Conservation (phyloP, 1,140 invertebrate genomes). For the Sycophila sp. region DNA sequence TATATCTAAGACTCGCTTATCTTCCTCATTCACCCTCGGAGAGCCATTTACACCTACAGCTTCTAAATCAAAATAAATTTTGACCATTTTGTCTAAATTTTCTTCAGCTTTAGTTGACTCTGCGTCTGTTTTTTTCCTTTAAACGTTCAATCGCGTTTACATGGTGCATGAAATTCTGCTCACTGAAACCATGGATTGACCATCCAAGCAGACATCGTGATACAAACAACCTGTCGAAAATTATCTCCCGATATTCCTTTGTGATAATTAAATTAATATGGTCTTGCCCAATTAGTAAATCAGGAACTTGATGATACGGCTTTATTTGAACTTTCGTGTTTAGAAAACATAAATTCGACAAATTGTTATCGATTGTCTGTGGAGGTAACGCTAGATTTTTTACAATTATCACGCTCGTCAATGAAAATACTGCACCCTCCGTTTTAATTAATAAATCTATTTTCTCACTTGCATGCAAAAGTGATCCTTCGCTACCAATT, state of each 20-base stretch:
- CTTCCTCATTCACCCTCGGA: not conserved
- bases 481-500: not conserved
- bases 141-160: not conserved
- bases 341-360: not conserved
- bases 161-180: not conserved
- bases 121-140: not conserved
- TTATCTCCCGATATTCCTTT: not conserved
- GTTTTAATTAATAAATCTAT: not conserved
- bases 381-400: not conserved
- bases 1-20: not conserved
- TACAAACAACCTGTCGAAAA: not conserved
- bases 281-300: not conserved
- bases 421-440: not conserved
- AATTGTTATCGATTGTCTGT: not conserved
- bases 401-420: not conserved
- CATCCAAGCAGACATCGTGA: conserved; percentile 2
- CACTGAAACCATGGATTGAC: not conserved
- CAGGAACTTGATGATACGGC: not conserved
- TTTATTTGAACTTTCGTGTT: not conserved
- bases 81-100: not conserved
- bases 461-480: not conserved
- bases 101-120: not conserved
- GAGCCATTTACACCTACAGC: not conserved
- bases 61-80: not conserved
- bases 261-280: not conserved